A percentile compares a stretch with the other conserved stretches of the same genome.
These are phyloP conservation scores for Hippoglossus hippoglossus DNA, from an alignment of 2,797 vertebrate genomes.

Conservation along the genomic window DNA sequence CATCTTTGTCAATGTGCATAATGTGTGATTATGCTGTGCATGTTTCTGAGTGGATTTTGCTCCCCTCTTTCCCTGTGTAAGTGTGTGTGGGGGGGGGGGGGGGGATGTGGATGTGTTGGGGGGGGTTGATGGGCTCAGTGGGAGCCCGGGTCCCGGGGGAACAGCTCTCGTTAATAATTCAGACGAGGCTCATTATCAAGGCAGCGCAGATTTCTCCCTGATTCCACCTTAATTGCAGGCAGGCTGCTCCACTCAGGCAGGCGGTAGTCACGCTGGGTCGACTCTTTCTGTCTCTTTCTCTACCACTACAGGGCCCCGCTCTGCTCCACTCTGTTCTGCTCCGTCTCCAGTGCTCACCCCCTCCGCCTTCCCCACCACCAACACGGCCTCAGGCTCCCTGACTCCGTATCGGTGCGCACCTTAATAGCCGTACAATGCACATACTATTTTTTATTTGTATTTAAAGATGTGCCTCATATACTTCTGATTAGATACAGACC, in stretches of 20 bases:
- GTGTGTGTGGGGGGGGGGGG: slow-evolving; percentile 42
- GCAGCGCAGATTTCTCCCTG: slow-evolving; percentile 89
- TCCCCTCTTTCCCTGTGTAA: slow-evolving; percentile 31
- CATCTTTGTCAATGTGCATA: slow-evolving; percentile 65
- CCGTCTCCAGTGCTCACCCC: slow-evolving; percentile 59
- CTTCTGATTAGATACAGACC: slow-evolving; percentile 52
- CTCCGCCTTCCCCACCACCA: slow-evolving; percentile 18
- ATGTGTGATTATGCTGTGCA: slow-evolving; percentile 54
- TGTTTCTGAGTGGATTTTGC: slow-evolving; percentile 49
- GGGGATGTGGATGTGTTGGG: slow-evolving; percentile 46
- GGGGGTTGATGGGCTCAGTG: slow-evolving; percentile 84
- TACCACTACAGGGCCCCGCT: slow-evolving; percentile 69
- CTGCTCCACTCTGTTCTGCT: slow-evolving; percentile 57
- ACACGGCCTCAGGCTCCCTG: slow-evolving; percentile 63
- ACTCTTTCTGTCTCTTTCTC: slow-evolving; percentile 74
- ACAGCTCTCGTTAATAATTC: slow-evolving; percentile 90
- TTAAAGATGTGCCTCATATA: slow-evolving; percentile 68
- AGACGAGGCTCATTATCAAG: slow-evolving; percentile 90
- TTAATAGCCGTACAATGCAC: slow-evolving; percentile 49
- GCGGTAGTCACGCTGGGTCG: slow-evolving; percentile 84
- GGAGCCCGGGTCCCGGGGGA: slow-evolving; percentile 84
- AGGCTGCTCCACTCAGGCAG: slow-evolving; percentile 86
- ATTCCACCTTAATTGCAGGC: slow-evolving; percentile 90
- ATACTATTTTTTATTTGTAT: slow-evolving; percentile 63
- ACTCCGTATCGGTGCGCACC: slow-evolving; percentile 49